Evolutionary conservation across 2,797 vertebrate genomes (phyloP).

Genomic region (Erethizon dorsatum): DNA sequence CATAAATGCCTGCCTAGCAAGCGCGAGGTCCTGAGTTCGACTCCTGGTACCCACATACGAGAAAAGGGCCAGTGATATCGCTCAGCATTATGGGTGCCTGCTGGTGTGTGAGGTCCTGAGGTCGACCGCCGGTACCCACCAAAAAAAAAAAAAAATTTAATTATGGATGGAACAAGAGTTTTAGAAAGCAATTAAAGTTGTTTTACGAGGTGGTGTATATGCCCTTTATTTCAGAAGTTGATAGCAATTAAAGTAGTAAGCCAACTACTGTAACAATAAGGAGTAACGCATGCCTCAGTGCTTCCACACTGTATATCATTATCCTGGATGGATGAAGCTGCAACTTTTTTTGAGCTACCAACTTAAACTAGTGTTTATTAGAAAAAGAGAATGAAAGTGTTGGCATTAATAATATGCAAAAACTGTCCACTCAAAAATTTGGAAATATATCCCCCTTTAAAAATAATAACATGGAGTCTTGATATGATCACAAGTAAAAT

Average conservation of each 20-base stretch:
- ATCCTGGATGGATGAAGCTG: background rate
- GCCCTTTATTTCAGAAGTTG: slow-evolving; percentile 56
- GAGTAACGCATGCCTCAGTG: background rate
- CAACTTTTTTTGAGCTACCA: background rate
- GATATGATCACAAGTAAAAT: background rate
- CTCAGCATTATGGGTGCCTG: too few relatives aligned
- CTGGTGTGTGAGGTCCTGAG: too few relatives aligned
- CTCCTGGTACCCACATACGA: too few relatives aligned
- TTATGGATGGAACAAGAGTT: slow-evolving; percentile 20
- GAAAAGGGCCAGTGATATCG: too few relatives aligned
- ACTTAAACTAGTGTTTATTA: background rate
- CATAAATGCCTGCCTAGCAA: too few relatives aligned
- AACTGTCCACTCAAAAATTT: slow-evolving; percentile 25
- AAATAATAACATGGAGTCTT: slow-evolving; percentile 18
- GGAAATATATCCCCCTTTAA: slow-evolving; percentile 12
- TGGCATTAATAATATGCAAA: slow-evolving; percentile 48
- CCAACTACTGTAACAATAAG: background rate
- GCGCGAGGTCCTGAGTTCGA: too few relatives aligned
- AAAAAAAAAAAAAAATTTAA: slow-evolving; percentile 23
- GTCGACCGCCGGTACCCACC: too few relatives aligned
- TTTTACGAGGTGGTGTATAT: background rate
- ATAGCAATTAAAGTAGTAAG: background rate
- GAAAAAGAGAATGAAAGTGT: slow-evolving; percentile 55
- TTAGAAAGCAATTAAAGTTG: slow-evolving; percentile 27
- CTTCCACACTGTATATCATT: background rate